A percentile compares a stretch with the other conserved stretches of the same genome.
Evolutionary conservation across 2,797 vertebrate genomes (phyloP).

Genomic region (Spea hammondii): DNA sequence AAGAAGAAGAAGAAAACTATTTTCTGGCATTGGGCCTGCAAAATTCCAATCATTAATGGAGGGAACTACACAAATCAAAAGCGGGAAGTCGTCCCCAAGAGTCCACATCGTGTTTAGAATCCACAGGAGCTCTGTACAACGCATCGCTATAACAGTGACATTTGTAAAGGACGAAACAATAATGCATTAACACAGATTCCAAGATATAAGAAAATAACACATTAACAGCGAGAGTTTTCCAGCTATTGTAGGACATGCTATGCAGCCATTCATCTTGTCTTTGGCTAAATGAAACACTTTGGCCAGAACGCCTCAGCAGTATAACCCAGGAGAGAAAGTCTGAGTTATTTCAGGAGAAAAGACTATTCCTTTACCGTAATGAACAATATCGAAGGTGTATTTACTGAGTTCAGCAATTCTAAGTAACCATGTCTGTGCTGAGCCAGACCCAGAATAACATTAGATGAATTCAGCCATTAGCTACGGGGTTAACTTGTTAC

Average conservation of each 20-base stretch:
- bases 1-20: constrained; percentile 66
- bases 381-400: too few species aligned
- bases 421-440: too few species aligned
- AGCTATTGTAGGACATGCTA: constrained; percentile 56
- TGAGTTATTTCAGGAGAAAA: too few species aligned
- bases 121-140: constrained; percentile 61
- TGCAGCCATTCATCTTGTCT: background rate
- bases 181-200: background rate
- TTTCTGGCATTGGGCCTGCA: constrained; percentile 62
- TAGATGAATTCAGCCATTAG: too few species aligned
- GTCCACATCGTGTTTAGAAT: constrained; percentile 69
- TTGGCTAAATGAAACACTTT: too few species aligned
- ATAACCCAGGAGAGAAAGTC: too few species aligned
- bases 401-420: too few species aligned
- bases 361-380: too few species aligned
- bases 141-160: constrained; percentile 53
- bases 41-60: constrained; percentile 72
- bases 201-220: constrained; percentile 56
- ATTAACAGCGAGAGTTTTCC: constrained; percentile 74
- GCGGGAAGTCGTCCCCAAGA: constrained; percentile 63
- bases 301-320: too few species aligned
- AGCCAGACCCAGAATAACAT: too few species aligned
- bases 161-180: background rate
- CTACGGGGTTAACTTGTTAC: too few species aligned
- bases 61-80: constrained; percentile 74